Evolutionary conservation across 2,113 vertebrate genomes (phyloP).

Genomic region (Brienomyrus longianalis): DNA sequence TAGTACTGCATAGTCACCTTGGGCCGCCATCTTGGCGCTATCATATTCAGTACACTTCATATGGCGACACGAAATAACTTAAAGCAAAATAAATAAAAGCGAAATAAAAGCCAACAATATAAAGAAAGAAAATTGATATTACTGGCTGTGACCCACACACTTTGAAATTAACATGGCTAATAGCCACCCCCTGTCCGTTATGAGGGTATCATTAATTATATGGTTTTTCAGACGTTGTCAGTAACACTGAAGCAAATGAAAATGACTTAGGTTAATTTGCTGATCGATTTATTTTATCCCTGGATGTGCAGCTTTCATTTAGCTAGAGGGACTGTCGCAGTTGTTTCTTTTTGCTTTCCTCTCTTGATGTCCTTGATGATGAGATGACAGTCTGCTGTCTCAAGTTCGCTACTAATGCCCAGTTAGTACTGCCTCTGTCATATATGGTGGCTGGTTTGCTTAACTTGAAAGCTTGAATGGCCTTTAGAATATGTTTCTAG

Average conservation of each 20-base stretch:
- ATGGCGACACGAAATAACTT: background rate
- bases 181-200: background rate
- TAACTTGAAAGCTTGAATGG: background rate
- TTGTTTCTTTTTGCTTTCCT: background rate
- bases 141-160: background rate
- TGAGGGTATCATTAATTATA: background rate
- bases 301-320: too few species aligned
- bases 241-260: background rate
- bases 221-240: background rate
- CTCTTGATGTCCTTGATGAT: background rate
- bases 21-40: background rate
- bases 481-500: background rate
- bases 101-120: background rate
- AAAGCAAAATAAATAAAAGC: background rate
- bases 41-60: background rate
- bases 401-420: background rate
- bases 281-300: too few species aligned
- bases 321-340: background rate
- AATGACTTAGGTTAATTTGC: too few species aligned
- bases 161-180: background rate
- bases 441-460: background rate
- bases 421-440: background rate
- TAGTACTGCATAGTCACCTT: background rate
- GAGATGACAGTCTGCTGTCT: background rate
- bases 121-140: background rate